These are phyloP conservation scores for Melinaea marsaeus DNA, from an alignment of 2,888 invertebrate species.

Conservation along the genomic window DNA sequence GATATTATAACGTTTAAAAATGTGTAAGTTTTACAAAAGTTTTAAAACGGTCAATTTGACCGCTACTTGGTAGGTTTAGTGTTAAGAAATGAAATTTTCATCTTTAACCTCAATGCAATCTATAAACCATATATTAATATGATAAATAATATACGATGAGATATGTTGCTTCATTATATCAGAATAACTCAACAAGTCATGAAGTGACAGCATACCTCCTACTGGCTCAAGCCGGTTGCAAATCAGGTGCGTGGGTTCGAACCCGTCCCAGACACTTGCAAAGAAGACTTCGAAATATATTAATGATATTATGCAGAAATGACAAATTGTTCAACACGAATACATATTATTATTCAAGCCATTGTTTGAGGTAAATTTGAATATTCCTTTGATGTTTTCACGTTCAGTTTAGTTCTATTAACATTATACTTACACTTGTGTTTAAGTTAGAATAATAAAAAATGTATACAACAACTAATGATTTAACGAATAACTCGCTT, in stretches of 20 bases:
- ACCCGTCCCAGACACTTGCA: conserved; percentile 55
- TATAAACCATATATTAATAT: conserved; percentile 5
- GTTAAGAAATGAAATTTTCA: no score
- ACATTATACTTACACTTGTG: neutral
- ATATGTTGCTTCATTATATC: conserved; percentile 6
- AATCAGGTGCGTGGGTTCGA: conserved; percentile 72
- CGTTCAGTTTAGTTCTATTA: neutral
- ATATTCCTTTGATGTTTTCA: neutral
- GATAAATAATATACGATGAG: conserved; percentile 7
- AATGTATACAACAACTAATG: conserved; percentile 11
- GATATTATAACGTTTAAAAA: no score
- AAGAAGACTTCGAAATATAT: conserved; percentile 54
- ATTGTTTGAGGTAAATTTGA: conserved; percentile 2
- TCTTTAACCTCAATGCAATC: no score
- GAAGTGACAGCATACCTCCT: conserved; percentile 30
- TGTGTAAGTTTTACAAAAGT: no score
- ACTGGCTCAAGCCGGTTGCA: conserved; percentile 45
- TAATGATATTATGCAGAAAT: conserved; percentile 57
- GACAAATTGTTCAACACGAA: conserved; percentile 51
- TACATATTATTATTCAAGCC: conserved; percentile 29
- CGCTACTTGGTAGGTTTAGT: no score
- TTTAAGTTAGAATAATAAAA: no score
- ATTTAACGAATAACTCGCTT: conserved; percentile 41
- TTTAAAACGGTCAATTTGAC: no score
- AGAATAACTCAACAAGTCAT: conserved; percentile 20